These are phyloP conservation scores for Folsomia candida DNA, from an alignment of 2,888 invertebrate species.

Conservation along the genomic window DNA sequence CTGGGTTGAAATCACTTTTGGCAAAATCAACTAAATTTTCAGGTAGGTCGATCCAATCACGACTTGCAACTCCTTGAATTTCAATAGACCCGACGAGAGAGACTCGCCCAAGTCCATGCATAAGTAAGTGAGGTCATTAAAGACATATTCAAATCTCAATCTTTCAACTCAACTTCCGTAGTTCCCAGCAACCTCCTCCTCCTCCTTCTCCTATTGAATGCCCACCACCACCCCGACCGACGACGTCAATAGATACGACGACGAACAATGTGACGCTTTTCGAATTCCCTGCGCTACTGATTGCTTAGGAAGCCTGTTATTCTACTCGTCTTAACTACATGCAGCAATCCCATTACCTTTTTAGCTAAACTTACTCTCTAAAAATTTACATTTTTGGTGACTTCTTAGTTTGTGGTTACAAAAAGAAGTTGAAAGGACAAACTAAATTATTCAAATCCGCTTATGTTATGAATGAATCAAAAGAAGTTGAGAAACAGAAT, in stretches of 20 bases:
- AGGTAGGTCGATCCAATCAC: constrained; percentile 1
- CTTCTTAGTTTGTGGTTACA: neutral
- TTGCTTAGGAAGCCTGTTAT: no score
- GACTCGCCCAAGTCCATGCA: neutral
- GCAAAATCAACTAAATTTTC: neutral
- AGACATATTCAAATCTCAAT: neutral
- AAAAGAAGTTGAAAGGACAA: no score
- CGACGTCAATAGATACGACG: no score
- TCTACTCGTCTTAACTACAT: no score
- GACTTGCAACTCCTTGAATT: neutral
- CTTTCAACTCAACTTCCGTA: neutral
- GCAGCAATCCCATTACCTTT: neutral
- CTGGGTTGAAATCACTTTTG: neutral
- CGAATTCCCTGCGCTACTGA: no score
- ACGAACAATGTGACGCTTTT: neutral
- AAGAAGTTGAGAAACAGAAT: neutral
- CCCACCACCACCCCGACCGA: neutral
- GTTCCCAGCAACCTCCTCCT: neutral
- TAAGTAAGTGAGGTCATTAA: neutral
- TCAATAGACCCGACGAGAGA: neutral
- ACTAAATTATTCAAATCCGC: neutral
- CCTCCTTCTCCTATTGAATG: neutral
- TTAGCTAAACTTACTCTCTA: neutral
- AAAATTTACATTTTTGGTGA: neutral
- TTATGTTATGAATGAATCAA: neutral